A percentile compares a stretch with the other conserved stretches of the same genome.
Conservation (phyloP, 1,140 invertebrate genomes). For the Littorina saxatilis region DNA sequence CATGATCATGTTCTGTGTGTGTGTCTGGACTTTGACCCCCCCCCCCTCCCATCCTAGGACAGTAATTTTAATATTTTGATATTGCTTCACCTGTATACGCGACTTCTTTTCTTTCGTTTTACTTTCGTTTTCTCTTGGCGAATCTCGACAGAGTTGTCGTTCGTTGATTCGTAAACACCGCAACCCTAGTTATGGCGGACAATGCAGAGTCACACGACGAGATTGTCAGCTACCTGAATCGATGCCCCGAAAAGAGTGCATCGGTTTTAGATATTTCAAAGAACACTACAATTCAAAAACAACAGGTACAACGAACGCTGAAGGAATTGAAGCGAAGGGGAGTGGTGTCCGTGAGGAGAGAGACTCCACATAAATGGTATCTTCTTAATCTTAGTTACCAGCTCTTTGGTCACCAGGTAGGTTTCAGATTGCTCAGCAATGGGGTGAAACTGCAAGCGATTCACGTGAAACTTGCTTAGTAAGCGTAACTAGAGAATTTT, state of each 20-base stretch:
- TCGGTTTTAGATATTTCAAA: not conserved
- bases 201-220: too few species aligned
- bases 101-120: too few species aligned
- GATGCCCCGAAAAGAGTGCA: not conserved
- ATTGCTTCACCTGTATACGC: too few species aligned
- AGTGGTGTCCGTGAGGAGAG: not conserved
- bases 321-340: not conserved
- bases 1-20: too few species aligned
- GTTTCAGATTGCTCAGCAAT: not conserved
- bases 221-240: not conserved
- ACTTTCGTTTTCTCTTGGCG: not conserved
- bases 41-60: too few species aligned
- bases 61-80: too few species aligned
- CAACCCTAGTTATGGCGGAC: too few species aligned
- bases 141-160: not conserved
- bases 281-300: not conserved
- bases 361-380: conserved; percentile 14
- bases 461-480: not conserved
- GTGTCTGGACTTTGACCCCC: too few species aligned
- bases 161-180: too few species aligned
- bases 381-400: not conserved
- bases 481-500: not conserved
- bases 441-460: not conserved
- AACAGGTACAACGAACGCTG: not conserved
- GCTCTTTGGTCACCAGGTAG: not conserved